These are phyloP conservation scores for Erpornis zantholeuca DNA, from an alignment of 2,113 vertebrate species.

Conservation along the genomic window DNA sequence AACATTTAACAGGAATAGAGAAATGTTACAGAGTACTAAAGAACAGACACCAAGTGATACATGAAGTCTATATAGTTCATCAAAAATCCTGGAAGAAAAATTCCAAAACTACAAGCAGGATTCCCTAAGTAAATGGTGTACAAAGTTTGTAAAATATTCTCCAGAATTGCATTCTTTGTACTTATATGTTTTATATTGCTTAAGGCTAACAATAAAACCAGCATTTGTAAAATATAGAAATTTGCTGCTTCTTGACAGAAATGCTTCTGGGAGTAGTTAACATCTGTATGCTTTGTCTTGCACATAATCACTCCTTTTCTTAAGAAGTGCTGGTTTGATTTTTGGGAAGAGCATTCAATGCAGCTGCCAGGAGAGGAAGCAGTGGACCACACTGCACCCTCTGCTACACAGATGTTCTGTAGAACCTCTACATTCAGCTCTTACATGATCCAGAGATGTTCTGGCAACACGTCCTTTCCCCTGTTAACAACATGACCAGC, in stretches of 20 bases:
- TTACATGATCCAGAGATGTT: not conserved
- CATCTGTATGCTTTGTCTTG: not conserved
- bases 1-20: not conserved
- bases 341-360: not conserved
- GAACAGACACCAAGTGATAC: not conserved
- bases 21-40: not conserved
- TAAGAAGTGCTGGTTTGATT: not conserved
- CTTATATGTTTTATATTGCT: not conserved
- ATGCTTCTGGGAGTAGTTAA: not conserved
- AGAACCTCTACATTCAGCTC: not conserved
- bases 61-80: not conserved
- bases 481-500: not conserved
- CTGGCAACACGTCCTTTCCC: not conserved
- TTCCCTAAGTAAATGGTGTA: not conserved
- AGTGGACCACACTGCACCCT: not conserved
- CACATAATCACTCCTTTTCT: not conserved
- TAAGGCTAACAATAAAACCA: not conserved
- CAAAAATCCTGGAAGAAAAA: not conserved
- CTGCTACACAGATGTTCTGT: not conserved
- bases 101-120: not conserved
- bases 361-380: not conserved
- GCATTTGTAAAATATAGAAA: not conserved
- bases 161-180: not conserved
- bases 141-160: not conserved
- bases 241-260: slow-evolving; percentile 15